Evolutionary conservation across 2,888 invertebrate species (phyloP).

Genomic region (Pristionchus fissidentatus): DNA sequence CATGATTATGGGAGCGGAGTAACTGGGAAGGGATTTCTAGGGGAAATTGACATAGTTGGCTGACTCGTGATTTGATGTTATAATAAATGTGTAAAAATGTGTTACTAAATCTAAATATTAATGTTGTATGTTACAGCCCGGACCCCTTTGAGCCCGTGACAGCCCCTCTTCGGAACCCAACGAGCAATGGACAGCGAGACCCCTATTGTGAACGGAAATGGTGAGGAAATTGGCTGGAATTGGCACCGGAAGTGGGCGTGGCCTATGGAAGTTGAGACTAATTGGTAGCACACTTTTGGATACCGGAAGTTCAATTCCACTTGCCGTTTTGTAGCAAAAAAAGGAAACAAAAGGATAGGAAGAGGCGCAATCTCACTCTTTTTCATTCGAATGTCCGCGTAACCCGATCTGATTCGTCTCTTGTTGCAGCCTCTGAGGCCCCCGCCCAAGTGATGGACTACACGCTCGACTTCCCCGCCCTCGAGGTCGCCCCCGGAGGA

Average conservation of each 20-base stretch:
- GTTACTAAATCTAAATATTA: too few relatives aligned
- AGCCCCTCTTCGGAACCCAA: conserved; percentile 43
- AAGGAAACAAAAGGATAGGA: too few relatives aligned
- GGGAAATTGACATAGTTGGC: too few relatives aligned
- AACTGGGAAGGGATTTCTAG: too few relatives aligned
- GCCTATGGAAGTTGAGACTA: not conserved
- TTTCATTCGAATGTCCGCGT: not conserved
- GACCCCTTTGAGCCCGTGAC: conserved; percentile 47
- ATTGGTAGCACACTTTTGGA: too few relatives aligned
- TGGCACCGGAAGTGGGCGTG: not conserved
- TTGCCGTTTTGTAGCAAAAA: too few relatives aligned
- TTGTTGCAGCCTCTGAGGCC: conserved; percentile 36
- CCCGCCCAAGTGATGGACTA: conserved; percentile 46
- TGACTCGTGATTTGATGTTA: too few relatives aligned
- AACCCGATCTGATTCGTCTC: too few relatives aligned
- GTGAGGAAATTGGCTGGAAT: not conserved
- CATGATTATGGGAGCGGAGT: too few relatives aligned
- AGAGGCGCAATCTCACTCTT: not conserved
- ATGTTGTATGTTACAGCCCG: conserved; percentile 46
- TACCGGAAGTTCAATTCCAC: too few relatives aligned
- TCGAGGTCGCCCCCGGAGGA: not conserved
- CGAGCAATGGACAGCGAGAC: conserved; percentile 47
- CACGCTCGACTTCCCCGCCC: conserved; percentile 30
- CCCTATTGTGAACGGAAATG: conserved; percentile 47
- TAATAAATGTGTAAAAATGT: too few relatives aligned